A percentile compares a stretch with the other conserved stretches of the same genome.
These are phyloP conservation scores for Mixornis gularis DNA, from an alignment of 2,113 vertebrate species.

Conservation along the genomic window DNA sequence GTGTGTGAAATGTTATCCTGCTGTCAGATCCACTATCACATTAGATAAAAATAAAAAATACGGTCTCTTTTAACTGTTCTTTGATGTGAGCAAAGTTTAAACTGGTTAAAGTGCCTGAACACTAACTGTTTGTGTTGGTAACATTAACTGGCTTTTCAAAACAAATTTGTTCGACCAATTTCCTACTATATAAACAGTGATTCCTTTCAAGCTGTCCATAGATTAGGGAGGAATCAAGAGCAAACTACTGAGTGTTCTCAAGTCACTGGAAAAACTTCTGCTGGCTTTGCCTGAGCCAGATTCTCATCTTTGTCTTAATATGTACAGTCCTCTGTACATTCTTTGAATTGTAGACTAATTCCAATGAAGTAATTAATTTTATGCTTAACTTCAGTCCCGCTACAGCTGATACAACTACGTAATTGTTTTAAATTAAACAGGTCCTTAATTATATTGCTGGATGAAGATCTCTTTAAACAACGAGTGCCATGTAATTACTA, in stretches of 20 bases:
- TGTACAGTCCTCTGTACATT: background rate
- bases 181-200: background rate
- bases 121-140: accelerated
- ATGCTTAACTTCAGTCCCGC: background rate
- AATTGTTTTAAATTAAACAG: slow-evolving; percentile 22
- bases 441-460: background rate
- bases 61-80: background rate
- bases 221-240: background rate
- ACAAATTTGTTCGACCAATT: background rate
- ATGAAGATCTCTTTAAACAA: background rate
- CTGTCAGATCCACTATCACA: background rate
- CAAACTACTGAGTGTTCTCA: background rate
- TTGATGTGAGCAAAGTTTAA: background rate
- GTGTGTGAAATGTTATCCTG: background rate
- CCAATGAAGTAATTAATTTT: background rate
- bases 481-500: background rate
- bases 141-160: background rate
- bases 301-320: background rate
- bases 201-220: background rate
- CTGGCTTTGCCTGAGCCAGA: background rate
- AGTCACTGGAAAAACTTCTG: background rate
- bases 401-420: background rate
- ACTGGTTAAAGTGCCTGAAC: background rate
- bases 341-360: background rate
- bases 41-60: background rate